phyloP scores from a whole-genome alignment of 2,888 invertebrate species.

The Diarsia brunnea region DNA sequence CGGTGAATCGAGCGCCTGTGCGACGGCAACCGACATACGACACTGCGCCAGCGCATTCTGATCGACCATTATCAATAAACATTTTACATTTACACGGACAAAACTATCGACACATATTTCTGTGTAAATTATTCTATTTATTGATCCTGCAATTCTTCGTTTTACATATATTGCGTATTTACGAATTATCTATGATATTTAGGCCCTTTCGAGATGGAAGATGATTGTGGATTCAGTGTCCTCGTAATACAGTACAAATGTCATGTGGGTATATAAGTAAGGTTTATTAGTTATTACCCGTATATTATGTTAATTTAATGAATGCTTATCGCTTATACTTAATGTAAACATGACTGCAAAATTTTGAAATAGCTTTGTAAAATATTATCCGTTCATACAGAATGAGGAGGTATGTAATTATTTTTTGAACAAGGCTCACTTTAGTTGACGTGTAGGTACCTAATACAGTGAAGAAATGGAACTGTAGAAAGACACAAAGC shows the following conservation, averaged over 20 bases:
- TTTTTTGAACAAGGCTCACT: constrained; percentile 69
- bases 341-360: constrained; percentile 75
- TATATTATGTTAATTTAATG: constrained; percentile 83
- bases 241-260: constrained; percentile 79
- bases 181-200: constrained; percentile 30
- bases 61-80: constrained; percentile 76
- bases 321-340: constrained; percentile 75
- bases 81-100: constrained; percentile 65
- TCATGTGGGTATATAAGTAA: constrained; percentile 82
- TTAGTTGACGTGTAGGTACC: constrained; percentile 65
- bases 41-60: constrained; percentile 80
- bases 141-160: constrained; percentile 60
- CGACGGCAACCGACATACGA: constrained; percentile 79
- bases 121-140: constrained; percentile 65
- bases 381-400: constrained; percentile 67
- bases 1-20: constrained; percentile 79
- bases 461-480: constrained; percentile 69
- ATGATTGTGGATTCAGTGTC: constrained; percentile 77
- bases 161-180: constrained; percentile 69
- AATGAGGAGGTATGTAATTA: constrained; percentile 68
- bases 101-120: constrained; percentile 60
- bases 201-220: constrained; percentile 68
- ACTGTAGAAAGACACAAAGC: constrained; percentile 71
- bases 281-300: constrained; percentile 85
- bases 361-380: constrained; percentile 76